A percentile compares a stretch with the other conserved stretches of the same genome.
These are phyloP conservation scores for Ianthella basta DNA, from an alignment of 37 sponge, comb jelly and placozoan species.

Conservation along the genomic window DNA sequence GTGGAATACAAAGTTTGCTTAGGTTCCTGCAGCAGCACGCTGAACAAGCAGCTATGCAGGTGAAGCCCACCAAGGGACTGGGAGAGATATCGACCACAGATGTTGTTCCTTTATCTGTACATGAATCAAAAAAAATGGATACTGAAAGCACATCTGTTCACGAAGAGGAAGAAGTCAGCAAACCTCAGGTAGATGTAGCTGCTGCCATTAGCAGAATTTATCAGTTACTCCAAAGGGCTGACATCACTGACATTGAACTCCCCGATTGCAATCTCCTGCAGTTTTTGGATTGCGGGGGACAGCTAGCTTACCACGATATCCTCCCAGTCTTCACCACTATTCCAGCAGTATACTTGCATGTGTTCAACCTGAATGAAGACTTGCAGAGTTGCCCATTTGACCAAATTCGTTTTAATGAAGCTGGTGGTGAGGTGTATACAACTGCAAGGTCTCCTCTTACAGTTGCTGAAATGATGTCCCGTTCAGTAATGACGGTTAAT, in stretches of 20 bases:
- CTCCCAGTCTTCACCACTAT: slow-evolving; percentile 6
- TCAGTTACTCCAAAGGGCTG: no score
- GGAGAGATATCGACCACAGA: no score
- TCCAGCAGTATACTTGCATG: neutral
- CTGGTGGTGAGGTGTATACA: neutral
- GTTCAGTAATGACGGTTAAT: neutral
- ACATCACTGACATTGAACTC: neutral
- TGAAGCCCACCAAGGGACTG: no score
- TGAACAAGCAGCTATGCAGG: no score
- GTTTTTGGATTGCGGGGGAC: slow-evolving; percentile 10
- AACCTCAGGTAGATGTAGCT: no score
- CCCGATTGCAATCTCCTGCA: neutral
- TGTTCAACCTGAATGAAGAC: neutral
- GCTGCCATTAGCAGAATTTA: no score
- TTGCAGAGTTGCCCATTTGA: neutral
- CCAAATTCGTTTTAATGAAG: neutral
- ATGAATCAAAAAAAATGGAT: no score
- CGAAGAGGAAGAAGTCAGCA: no score
- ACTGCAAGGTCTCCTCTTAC: neutral
- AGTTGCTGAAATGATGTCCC: neutral
- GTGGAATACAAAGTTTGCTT: no score
- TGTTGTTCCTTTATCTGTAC: no score
- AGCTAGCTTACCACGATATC: neutral
- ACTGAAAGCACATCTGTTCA: no score
- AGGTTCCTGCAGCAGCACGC: no score